A percentile compares a stretch with the other conserved stretches of the same genome.
phyloP scores from a whole-genome alignment of 2,888 invertebrate species.

The Cataglyphis altisquamis region DNA sequence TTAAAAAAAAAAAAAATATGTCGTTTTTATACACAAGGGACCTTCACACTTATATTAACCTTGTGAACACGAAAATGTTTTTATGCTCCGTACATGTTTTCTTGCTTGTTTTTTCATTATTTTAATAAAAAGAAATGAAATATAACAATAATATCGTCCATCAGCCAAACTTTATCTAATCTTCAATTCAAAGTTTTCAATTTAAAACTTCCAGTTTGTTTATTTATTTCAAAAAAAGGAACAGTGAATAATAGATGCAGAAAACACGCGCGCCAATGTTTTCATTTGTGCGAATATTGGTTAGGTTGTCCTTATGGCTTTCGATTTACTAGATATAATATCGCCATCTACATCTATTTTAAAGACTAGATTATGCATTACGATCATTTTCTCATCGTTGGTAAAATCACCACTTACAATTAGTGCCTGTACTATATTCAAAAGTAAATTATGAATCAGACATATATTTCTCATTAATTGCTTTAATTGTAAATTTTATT shows the following conservation, averaged over 20 bases:
- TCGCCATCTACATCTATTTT: background rate
- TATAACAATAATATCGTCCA: background rate
- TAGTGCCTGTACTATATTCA: background rate
- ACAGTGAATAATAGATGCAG: background rate
- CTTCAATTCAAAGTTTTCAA: background rate
- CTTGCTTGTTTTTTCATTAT: background rate
- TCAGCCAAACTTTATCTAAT: background rate
- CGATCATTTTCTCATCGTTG: background rate
- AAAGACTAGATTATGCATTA: background rate
- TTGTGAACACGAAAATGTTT: background rate
- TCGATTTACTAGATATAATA: background rate
- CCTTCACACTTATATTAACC: background rate
- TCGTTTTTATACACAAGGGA: background rate
- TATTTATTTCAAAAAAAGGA: background rate
- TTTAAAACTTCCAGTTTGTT: background rate
- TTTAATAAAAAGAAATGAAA: background rate
- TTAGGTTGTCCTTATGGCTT: too few relatives aligned
- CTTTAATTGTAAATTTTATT: too few relatives aligned
- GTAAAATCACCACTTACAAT: background rate
- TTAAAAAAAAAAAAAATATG: background rate
- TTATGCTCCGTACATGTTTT: background rate
- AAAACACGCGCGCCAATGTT: background rate
- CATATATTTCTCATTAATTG: too few relatives aligned
- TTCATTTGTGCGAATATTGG: background rate
- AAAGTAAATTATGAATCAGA: background rate